Evolutionary conservation across 2,113 vertebrate species (phyloP).

Genomic region (Apteryx owenii): DNA sequence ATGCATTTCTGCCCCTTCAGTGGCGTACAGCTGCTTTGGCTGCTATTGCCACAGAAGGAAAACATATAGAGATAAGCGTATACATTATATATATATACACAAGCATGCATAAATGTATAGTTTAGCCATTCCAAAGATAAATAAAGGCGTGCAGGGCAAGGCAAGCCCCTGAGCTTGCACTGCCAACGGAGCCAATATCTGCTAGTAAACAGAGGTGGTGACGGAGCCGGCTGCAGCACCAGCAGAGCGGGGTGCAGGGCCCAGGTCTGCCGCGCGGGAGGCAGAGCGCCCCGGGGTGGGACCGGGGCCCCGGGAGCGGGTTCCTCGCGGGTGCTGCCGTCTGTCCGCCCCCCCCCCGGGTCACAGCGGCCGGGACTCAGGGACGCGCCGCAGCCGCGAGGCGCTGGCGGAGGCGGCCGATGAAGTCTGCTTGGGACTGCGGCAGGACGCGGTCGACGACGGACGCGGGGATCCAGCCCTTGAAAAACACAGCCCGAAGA

Average conservation of each 20-base stretch:
- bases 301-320: neutral
- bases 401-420: slow-evolving; percentile 71
- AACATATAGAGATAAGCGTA: accelerated
- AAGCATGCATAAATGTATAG: accelerated
- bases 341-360: no score
- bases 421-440: slow-evolving; percentile 79
- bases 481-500: neutral
- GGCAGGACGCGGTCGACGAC: slow-evolving; percentile 78
- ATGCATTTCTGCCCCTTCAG: neutral
- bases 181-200: no score
- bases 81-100: no score
- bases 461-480: slow-evolving; percentile 85
- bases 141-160: neutral
- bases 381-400: neutral
- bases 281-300: no score
- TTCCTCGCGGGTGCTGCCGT: neutral
- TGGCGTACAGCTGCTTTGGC: accelerated
- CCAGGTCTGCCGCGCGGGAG: no score
- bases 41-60: neutral
- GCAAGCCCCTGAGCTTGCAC: no score
- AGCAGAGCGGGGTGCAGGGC: no score
- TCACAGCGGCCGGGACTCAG: neutral
- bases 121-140: neutral
- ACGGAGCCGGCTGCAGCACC: no score
- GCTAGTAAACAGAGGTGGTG: no score